A percentile compares a stretch with the other conserved stretches of the same genome.
phyloP scores from a whole-genome alignment of 2,888 invertebrate species.

The Cryptus viduatorius region DNA sequence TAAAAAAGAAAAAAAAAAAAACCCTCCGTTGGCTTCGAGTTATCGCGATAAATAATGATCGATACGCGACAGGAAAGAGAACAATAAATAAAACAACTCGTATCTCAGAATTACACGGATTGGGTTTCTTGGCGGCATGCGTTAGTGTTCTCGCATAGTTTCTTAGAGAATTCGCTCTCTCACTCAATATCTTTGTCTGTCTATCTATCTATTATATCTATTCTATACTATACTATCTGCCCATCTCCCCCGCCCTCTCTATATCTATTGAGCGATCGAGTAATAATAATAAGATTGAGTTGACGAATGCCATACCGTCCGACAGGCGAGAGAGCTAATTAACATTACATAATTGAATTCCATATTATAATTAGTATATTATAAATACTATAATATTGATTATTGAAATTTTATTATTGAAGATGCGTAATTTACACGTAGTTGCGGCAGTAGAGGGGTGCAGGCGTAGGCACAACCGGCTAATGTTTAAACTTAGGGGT shows the following conservation, averaged over 20 bases:
- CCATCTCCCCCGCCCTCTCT: constrained; percentile 22
- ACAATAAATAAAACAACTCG: constrained; percentile 25
- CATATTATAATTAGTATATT: constrained; percentile 39
- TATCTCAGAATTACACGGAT: constrained; percentile 64
- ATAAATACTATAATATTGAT: constrained; percentile 27
- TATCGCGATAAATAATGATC: neutral
- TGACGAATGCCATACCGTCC: constrained; percentile 48
- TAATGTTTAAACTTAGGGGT: constrained; percentile 74
- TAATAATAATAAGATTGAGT: constrained; percentile 46
- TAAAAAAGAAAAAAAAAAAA: constrained; percentile 13
- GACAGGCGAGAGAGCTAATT: constrained; percentile 61
- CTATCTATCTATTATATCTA: constrained; percentile 24
- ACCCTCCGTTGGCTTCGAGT: neutral
- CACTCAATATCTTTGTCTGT: constrained; percentile 35
- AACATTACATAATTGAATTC: constrained; percentile 39
- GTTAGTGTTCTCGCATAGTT: constrained; percentile 76
- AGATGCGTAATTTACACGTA: constrained; percentile 65
- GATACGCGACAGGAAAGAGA: constrained; percentile 16
- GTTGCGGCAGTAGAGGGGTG: constrained; percentile 78
- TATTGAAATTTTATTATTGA: constrained; percentile 56
- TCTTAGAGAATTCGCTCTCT: constrained; percentile 65
- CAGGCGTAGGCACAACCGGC: constrained; percentile 78
- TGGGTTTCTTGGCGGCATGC: constrained; percentile 80
- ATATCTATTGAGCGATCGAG: constrained; percentile 59
- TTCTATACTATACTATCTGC: constrained; percentile 35